Percentiles rank a stretch among this genome's conserved stretches.
phyloP scores from a whole-genome alignment of 1,140 invertebrate genomes.

The Paracyclopina nana region DNA sequence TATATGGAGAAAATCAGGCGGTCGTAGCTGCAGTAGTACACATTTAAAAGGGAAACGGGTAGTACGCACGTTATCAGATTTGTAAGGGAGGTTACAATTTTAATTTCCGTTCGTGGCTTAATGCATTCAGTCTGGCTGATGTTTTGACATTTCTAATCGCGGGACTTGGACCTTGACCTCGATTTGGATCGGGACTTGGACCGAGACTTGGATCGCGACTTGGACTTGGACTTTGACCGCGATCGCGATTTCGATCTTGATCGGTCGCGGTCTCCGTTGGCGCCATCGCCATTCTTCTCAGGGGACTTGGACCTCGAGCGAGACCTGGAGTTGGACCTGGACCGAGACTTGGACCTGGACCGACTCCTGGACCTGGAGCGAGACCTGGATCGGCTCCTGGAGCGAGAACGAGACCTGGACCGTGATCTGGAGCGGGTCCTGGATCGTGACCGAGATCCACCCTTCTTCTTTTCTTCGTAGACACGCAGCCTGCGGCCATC shows the following conservation, averaged over 20 bases:
- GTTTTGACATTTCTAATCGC: too few species aligned
- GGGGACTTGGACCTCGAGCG: not conserved
- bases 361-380: constrained; percentile 12
- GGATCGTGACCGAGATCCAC: not conserved
- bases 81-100: too few species aligned
- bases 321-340: constrained; percentile 20
- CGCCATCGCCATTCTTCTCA: not conserved
- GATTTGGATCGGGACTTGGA: constrained; percentile 9
- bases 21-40: too few species aligned
- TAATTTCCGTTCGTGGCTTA: too few species aligned
- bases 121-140: too few species aligned
- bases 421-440: not conserved
- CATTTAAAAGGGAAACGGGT: too few species aligned
- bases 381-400: constrained; percentile 4
- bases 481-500: constrained; percentile 79
- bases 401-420: not conserved
- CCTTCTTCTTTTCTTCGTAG: constrained; percentile 47
- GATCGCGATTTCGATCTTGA: not conserved
- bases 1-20: too few species aligned
- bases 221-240: not conserved
- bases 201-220: constrained; percentile 2
- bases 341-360: constrained; percentile 22
- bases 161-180: constrained; percentile 23
- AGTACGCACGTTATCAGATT: too few species aligned
- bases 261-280: not conserved